A percentile compares a stretch with the other conserved stretches of the same genome.
Evolutionary conservation across 1,140 invertebrate species (phyloP).

Genomic region (Oncopodura yosiiana): DNA sequence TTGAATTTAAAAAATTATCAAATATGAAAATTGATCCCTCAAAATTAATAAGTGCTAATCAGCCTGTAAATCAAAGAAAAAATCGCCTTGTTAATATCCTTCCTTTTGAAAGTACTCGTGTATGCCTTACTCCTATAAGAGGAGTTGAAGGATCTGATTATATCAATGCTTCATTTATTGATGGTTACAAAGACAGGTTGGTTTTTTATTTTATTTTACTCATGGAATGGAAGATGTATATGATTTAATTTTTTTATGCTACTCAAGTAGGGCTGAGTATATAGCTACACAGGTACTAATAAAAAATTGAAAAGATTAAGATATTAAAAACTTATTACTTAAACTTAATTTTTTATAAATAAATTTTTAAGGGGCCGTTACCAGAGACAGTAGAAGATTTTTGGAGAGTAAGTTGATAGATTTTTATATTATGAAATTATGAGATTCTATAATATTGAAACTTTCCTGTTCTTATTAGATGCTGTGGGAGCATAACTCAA

Average conservation of each 20-base stretch:
- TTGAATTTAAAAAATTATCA: slow-evolving; percentile 95
- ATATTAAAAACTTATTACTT: too few species aligned
- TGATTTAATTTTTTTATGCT: too few species aligned
- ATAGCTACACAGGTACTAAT: too few species aligned
- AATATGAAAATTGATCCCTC: slow-evolving; percentile 90
- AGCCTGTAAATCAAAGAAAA: slow-evolving; percentile 95
- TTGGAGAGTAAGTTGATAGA: too few species aligned
- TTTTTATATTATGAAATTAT: too few species aligned
- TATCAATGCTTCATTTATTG: slow-evolving; percentile 97
- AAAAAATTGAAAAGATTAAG: too few species aligned
- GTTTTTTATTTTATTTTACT: too few species aligned
- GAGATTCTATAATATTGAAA: too few species aligned
- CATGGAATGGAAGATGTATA: too few species aligned
- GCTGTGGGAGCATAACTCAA: slow-evolving; percentile 99
- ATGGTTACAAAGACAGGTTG: slow-evolving; percentile 58
- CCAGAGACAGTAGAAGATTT: slow-evolving; percentile 94
- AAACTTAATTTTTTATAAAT: too few species aligned
- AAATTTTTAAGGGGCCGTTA: slow-evolving; percentile 91
- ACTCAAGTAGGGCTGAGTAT: too few species aligned
- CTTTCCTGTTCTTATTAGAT: too few species aligned
- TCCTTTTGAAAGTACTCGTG: slow-evolving; percentile 90
- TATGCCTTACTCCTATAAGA: slow-evolving; percentile 81
- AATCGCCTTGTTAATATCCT: slow-evolving; percentile 86
- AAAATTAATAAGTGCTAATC: slow-evolving; percentile 88
- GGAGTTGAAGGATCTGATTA: slow-evolving; percentile 95